Percentiles rank a stretch among this genome's conserved stretches.
Conservation (phyloP, 2,888 invertebrate species). For the Tiliacea citrago region DNA sequence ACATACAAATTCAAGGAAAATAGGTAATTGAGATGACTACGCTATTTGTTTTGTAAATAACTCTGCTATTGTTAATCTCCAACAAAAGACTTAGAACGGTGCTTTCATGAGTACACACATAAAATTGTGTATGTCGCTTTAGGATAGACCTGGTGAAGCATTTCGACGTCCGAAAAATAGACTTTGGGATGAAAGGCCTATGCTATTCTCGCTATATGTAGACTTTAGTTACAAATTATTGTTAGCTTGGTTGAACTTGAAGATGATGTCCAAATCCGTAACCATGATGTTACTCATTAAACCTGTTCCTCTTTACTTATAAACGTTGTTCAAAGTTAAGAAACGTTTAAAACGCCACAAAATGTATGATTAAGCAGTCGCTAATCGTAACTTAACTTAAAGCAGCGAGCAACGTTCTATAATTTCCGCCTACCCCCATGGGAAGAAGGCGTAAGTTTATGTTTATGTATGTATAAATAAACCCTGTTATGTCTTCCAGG, state of each 20-base stretch:
- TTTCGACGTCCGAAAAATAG: not conserved
- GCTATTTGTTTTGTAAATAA: too few relatives aligned
- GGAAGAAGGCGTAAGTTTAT: too few relatives aligned
- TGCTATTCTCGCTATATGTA: not conserved
- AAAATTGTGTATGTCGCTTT: not conserved
- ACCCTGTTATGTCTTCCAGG: slow-evolving; percentile 68
- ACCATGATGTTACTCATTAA: not conserved
- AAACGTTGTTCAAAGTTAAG: not conserved
- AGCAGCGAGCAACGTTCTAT: not conserved
- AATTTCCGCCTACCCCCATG: too few relatives aligned
- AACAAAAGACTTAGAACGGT: too few relatives aligned
- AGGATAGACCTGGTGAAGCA: not conserved
- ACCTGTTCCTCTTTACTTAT: not conserved
- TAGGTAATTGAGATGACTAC: too few relatives aligned
- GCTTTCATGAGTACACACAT: not conserved
- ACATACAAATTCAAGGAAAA: too few relatives aligned
- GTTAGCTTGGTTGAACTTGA: not conserved
- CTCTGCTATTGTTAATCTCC: too few relatives aligned
- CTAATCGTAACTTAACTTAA: not conserved
- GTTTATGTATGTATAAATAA: not conserved
- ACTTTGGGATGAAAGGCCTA: not conserved
- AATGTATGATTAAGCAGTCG: not conserved
- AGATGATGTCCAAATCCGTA: not conserved
- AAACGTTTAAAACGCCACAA: not conserved
- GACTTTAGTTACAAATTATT: not conserved